Evolutionary conservation across 2,113 vertebrate genomes (phyloP).

Genomic region (Mus spicilegus): DNA sequence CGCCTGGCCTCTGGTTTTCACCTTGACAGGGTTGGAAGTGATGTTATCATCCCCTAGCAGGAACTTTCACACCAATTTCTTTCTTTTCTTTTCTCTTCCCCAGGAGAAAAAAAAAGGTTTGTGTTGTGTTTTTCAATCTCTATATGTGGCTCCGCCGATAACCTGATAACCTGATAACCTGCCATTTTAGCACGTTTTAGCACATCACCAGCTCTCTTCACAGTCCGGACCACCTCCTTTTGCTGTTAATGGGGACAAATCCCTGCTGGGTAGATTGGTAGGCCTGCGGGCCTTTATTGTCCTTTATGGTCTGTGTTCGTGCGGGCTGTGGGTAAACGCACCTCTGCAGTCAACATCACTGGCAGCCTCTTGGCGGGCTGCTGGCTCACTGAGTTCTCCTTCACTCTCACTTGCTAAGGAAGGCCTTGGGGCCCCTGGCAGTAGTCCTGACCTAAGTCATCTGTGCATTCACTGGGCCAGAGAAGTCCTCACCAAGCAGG

Average conservation of each 20-base stretch:
- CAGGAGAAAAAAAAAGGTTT: conserved; percentile 65
- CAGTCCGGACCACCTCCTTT: background rate
- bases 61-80: background rate
- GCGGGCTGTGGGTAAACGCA: rapidly evolving
- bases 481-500: background rate
- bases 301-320: rapidly evolving
- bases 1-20: background rate
- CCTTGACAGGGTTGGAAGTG: background rate
- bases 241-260: background rate
- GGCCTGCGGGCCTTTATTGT: background rate
- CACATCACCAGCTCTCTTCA: background rate
- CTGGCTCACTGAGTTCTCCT: rapidly evolving
- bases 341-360: rapidly evolving
- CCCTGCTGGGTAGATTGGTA: background rate
- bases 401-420: rapidly evolving
- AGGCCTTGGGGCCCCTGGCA: too few species aligned
- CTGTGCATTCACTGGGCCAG: rapidly evolving
- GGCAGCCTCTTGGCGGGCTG: background rate
- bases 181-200: too few species aligned
- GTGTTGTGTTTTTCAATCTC: background rate
- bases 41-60: rapidly evolving
- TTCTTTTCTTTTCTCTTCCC: background rate
- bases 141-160: background rate
- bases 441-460: background rate
- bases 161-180: background rate